phyloP scores from a whole-genome alignment of 1,140 invertebrate species.

The Agrypnia vestita region DNA sequence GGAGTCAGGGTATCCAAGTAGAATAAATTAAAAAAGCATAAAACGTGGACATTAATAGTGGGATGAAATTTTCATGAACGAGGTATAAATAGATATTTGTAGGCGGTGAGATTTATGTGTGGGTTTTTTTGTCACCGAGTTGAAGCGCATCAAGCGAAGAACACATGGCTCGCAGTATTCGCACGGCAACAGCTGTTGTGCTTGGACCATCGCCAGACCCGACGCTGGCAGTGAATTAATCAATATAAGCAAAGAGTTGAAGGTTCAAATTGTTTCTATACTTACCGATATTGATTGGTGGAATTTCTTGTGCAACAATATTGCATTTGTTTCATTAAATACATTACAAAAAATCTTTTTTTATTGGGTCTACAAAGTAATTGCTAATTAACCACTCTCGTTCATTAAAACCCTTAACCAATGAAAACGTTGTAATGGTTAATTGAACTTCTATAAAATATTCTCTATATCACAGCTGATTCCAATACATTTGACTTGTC shows the following conservation, averaged over 20 bases:
- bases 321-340: neutral
- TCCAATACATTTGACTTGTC: too few species aligned
- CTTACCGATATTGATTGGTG: neutral
- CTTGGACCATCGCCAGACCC: constrained; percentile 12
- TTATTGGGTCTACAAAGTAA: neutral
- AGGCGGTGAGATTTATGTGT: constrained; percentile 18
- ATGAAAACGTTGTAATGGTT: neutral
- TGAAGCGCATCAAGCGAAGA: constrained; percentile 11
- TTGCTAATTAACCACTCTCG: neutral
- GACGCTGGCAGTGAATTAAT: constrained; percentile 23
- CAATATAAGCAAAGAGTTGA: constrained; percentile 35
- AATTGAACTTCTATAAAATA: neutral
- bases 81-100: constrained; percentile 3
- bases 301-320: neutral
- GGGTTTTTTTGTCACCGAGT: constrained; percentile 39
- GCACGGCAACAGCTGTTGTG: constrained; percentile 20
- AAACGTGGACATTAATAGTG: neutral
- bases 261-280: constrained; percentile 36
- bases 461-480: too few species aligned
- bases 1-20: too few species aligned
- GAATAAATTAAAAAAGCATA: too few species aligned
- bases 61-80: constrained; percentile 3
- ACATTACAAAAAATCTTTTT: neutral
- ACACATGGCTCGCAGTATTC: constrained; percentile 19
- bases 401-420: neutral